Evolutionary conservation across 2,797 vertebrate species (phyloP).

Genomic region (Meda fulgida): DNA sequence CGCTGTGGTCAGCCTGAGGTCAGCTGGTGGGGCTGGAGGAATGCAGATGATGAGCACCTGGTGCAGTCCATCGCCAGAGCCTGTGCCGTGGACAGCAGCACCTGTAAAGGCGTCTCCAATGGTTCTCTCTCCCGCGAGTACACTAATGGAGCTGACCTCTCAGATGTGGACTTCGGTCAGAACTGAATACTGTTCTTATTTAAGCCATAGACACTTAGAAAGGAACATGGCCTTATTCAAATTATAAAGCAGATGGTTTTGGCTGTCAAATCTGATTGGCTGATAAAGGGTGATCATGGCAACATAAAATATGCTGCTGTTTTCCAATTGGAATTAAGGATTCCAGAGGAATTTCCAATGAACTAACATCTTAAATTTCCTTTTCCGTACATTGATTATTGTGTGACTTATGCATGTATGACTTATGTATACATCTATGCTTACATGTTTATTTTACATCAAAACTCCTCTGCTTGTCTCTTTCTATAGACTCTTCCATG

Average conservation of each 20-base stretch:
- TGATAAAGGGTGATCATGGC: neutral
- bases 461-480: neutral
- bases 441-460: neutral
- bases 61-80: conserved; percentile 96
- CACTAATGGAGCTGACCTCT: conserved; percentile 84
- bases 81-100: conserved; percentile 87
- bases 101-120: conserved; percentile 77
- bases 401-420: too few relatives aligned
- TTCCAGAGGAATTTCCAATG: neutral
- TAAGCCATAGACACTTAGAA: neutral
- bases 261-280: neutral
- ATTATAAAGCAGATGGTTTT: neutral
- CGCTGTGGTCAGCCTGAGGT: conserved; percentile 98
- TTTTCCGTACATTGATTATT: neutral
- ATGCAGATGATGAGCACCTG: conserved; percentile 94
- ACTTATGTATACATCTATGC: neutral
- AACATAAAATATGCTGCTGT: neutral
- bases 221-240: neutral
- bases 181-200: neutral
- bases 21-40: conserved; percentile 99
- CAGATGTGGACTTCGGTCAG: conserved; percentile 93
- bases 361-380: neutral
- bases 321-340: neutral
- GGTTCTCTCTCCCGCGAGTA: conserved; percentile 79
- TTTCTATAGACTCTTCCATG: conserved; percentile 86